These are phyloP conservation scores for Trichonephila clavata DNA, from an alignment of 1,140 invertebrate genomes.

Conservation along the genomic window DNA sequence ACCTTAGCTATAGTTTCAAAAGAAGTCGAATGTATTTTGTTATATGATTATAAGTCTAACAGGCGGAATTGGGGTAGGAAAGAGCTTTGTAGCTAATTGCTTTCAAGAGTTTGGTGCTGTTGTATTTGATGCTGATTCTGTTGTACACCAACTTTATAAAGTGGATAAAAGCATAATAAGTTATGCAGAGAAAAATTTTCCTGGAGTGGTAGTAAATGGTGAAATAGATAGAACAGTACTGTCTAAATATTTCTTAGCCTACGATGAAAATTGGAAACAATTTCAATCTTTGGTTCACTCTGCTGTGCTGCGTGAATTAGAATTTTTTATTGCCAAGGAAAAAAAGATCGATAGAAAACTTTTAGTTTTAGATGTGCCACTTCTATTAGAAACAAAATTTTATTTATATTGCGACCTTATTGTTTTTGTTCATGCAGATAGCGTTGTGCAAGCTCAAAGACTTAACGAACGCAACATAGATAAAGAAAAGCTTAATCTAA, in stretches of 20 bases:
- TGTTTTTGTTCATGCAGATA: slow-evolving; percentile 37
- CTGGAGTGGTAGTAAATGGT: slow-evolving; percentile 59
- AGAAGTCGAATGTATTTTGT: too few relatives aligned
- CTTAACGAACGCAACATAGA: slow-evolving; percentile 47
- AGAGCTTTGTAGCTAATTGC: slow-evolving; percentile 56
- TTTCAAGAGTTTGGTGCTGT: slow-evolving; percentile 41
- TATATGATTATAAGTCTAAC: background rate
- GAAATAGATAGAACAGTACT: slow-evolving; percentile 57
- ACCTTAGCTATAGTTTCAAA: too few relatives aligned
- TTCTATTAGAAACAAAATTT: slow-evolving; percentile 46
- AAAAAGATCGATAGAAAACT: slow-evolving; percentile 42
- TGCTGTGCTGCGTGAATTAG: slow-evolving; percentile 6
- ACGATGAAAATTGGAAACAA: slow-evolving; percentile 43
- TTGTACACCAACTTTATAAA: slow-evolving; percentile 52
- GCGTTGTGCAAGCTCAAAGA: slow-evolving; percentile 45
- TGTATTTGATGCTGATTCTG: slow-evolving; percentile 55
- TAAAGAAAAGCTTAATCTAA: slow-evolving; percentile 44
- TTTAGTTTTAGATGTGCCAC: slow-evolving; percentile 59
- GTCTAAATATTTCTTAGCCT: slow-evolving; percentile 48
- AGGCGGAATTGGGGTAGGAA: slow-evolving; percentile 1
- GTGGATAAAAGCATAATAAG: slow-evolving; percentile 35
- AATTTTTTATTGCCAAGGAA: slow-evolving; percentile 32
- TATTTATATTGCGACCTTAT: slow-evolving; percentile 40
- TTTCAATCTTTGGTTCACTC: slow-evolving; percentile 20
- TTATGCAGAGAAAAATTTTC: slow-evolving; percentile 28